Base-by-base conservation (phyloP, 2,797 vertebrate genomes). In the Heterohyrax brucei region DNA sequence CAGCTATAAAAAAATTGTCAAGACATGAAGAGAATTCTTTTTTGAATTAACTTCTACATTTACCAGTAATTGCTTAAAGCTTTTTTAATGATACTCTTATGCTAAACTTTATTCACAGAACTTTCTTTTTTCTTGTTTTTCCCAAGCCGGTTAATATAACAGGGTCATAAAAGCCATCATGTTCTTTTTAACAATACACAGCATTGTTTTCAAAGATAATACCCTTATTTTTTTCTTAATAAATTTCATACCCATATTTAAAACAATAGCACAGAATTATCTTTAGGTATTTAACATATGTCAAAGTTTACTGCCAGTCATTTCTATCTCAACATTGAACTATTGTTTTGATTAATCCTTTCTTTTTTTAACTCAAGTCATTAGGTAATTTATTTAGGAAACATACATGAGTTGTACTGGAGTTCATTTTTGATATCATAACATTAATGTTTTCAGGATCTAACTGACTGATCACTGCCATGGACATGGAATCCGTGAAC, bases 331-430 rank as follows among this genome's bases (percentile, higher is more conserved):
- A 78, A 70, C 81, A 86, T 1, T 61, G 50, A 87, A 59, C n/a
- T 86, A 80, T 26, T 70, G 10, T 62, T 93, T 66, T 85, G 46
- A 83, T 92, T 76, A 83, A 62, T 84, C 33, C 46, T 96, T 95
- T 92, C 39, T 90, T 90, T 44, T 96, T 85, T 87, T 91, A 93
- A 94, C 28, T 22, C 9, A 70, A 82, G 56, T 89, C 7, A 66
- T 56, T 50, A n/a, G 5, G 39, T 3, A 46, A 5, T 72, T 93
- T 89, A 59, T 83, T 81, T 77, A 30, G 0, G 1, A 77, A 72
- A 46, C 26, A 87, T 53, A 33, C 10, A 50, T 5, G 48, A 59
- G 19, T 22, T 91, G 61, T 50, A 50, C 46, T 66, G 76, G 21
- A 90, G 78, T 33, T 79, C 30, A 70, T 87, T 95, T 83, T 87